Evolutionary conservation across 2,888 invertebrate species (phyloP).

Genomic region (Pecten maximus): DNA sequence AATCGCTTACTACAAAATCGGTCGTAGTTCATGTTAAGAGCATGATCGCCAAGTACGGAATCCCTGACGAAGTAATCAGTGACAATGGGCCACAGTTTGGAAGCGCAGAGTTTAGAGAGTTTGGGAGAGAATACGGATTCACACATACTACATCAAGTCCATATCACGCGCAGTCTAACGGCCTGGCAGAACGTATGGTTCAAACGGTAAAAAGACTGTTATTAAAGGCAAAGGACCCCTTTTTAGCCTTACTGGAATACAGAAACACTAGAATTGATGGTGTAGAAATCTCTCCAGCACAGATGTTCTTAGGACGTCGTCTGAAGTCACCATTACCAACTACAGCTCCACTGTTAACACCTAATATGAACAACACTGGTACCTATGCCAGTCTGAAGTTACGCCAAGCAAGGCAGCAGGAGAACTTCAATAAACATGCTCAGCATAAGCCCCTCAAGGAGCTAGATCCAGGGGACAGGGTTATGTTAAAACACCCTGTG

Average conservation of each 20-base stretch:
- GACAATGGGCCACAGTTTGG: slow-evolving; percentile 50
- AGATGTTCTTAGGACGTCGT: slow-evolving; percentile 44
- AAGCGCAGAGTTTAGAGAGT: slow-evolving; percentile 42
- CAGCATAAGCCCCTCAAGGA: background rate
- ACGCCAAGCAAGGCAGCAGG: background rate
- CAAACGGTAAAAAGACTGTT: slow-evolving; percentile 49
- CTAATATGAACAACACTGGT: background rate
- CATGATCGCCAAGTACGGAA: slow-evolving; percentile 41
- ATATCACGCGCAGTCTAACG: slow-evolving; percentile 42
- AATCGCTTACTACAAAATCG: slow-evolving; percentile 40
- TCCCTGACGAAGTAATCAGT: slow-evolving; percentile 34
- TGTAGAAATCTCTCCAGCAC: slow-evolving; percentile 44
- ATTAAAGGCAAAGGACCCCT: slow-evolving; percentile 45
- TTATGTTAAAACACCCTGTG: background rate
- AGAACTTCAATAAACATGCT: slow-evolving; percentile 24
- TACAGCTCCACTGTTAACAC: slow-evolving; percentile 37
- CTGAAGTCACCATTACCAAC: slow-evolving; percentile 45
- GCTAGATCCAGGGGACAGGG: background rate
- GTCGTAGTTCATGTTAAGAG: slow-evolving; percentile 52
- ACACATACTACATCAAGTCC: slow-evolving; percentile 48
- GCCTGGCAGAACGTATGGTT: slow-evolving; percentile 44
- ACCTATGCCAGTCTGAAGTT: slow-evolving; percentile 9
- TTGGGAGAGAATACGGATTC: slow-evolving; percentile 43
- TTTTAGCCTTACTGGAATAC: slow-evolving; percentile 46
- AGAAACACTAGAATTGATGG: slow-evolving; percentile 44